A percentile compares a stretch with the other conserved stretches of the same genome.
Evolutionary conservation across 2,797 vertebrate genomes (phyloP).

Genomic region (Novumbra hubbsi): DNA sequence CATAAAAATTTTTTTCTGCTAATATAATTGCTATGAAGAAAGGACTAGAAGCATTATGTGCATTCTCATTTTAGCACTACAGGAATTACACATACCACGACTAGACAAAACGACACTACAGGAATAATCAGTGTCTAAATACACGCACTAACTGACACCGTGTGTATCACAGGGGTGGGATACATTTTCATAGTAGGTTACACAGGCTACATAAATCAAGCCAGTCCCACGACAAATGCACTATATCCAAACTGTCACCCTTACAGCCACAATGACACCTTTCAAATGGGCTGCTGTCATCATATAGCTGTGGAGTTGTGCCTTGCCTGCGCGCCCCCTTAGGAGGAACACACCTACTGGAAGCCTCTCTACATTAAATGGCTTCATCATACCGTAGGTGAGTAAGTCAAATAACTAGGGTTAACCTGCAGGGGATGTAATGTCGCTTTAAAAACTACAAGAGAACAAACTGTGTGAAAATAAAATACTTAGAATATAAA

Average conservation of each 20-base stretch:
- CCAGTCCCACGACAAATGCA: constrained; percentile 9
- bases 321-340: too few relatives aligned
- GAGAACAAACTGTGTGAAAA: neutral
- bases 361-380: too few relatives aligned
- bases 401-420: too few relatives aligned
- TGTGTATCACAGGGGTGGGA: neutral
- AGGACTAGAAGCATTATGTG: neutral
- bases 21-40: neutral
- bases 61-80: neutral
- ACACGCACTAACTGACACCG: neutral
- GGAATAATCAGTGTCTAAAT: neutral
- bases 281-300: neutral
- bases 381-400: too few relatives aligned
- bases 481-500: too few relatives aligned
- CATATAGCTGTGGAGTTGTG: too few relatives aligned
- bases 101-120: neutral
- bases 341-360: too few relatives aligned
- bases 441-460: neutral
- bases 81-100: neutral
- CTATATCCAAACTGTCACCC: constrained; percentile 2
- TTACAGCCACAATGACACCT: constrained; percentile 13
- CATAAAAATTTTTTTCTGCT: neutral
- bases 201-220: neutral
- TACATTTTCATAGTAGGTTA: neutral
- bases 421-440: neutral